Evolutionary conservation across 2,113 vertebrate genomes (phyloP).

Genomic region (Crypturellus undulatus): DNA sequence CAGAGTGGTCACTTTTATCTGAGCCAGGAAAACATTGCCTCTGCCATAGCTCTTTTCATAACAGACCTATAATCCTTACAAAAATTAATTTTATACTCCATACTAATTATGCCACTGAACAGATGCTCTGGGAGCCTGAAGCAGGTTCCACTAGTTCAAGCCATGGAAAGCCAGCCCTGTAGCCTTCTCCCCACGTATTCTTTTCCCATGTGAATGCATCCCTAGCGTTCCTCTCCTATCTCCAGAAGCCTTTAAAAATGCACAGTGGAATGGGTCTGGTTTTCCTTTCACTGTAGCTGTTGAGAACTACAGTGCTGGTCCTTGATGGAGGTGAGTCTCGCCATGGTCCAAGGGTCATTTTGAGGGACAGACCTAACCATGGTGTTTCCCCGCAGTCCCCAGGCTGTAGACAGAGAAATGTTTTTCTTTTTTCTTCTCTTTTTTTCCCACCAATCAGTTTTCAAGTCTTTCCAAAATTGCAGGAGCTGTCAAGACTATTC

Average conservation of each 20-base stretch:
- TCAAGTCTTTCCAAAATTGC: background rate
- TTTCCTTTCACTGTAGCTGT: background rate
- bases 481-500: background rate
- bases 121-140: background rate
- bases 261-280: background rate
- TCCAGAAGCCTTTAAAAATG: background rate
- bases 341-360: background rate
- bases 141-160: background rate
- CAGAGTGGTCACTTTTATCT: background rate
- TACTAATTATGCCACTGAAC: background rate
- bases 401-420: background rate
- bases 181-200: background rate
- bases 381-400: background rate
- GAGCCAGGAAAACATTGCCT: background rate
- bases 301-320: background rate
- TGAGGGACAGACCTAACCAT: background rate
- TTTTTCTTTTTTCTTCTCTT: background rate
- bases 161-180: background rate
- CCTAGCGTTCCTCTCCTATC: rapidly evolving
- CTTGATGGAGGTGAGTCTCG: background rate
- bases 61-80: background rate
- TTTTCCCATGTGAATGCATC: background rate
- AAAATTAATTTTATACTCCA: background rate
- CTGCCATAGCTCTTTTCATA: background rate
- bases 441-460: background rate